Evolutionary conservation across 1,140 invertebrate genomes (phyloP).

Genomic region (Caenorhabditis briggsae): DNA sequence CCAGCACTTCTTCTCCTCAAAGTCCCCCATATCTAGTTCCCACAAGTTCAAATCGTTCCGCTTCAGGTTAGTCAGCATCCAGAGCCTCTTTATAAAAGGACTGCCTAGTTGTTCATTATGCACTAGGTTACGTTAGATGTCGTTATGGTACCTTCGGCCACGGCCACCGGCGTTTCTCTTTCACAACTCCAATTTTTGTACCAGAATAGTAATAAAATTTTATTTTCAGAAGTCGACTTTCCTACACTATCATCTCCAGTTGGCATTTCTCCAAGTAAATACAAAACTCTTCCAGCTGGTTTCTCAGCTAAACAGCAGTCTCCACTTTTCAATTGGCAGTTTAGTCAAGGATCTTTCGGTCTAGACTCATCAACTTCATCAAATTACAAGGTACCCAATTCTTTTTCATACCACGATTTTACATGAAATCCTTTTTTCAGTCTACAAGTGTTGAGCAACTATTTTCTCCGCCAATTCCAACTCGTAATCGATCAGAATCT

Average conservation of each 20-base stretch:
- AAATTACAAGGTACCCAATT: background rate
- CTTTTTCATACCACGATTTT: too few species aligned
- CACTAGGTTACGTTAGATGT: too few species aligned
- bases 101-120: background rate
- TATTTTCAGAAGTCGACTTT: background rate
- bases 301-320: slow-evolving; percentile 1
- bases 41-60: background rate
- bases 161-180: too few species aligned
- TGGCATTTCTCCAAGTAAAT: slow-evolving; percentile 2
- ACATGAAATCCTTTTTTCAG: background rate
- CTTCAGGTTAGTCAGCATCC: background rate
- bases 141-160: too few species aligned
- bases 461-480: slow-evolving; percentile 10
- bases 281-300: slow-evolving; percentile 25
- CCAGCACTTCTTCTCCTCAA: background rate
- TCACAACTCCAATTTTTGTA: too few species aligned
- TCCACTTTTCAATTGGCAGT: background rate
- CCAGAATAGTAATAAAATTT: background rate
- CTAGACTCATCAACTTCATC: background rate
- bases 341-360: background rate
- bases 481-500: slow-evolving; percentile 18
- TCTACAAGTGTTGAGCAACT: slow-evolving; percentile 28
- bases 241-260: background rate
- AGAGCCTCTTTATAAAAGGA: background rate
- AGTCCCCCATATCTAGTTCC: background rate